Base-by-base conservation (phyloP, 2,797 vertebrate species). In the Sylvilagus floridanus region DNA sequence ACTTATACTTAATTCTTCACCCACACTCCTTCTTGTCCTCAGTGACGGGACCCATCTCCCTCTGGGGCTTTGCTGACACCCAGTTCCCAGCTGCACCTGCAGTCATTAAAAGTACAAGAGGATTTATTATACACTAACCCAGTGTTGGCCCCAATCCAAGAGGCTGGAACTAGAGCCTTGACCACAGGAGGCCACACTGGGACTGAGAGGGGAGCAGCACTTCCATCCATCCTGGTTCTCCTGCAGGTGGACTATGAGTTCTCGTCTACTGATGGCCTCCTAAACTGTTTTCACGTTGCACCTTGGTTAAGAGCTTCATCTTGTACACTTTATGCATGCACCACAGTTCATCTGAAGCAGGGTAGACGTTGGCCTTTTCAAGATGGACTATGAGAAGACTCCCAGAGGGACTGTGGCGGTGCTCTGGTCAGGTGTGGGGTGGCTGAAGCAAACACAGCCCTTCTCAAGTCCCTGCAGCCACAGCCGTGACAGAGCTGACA, bases 181-280 rank as follows among this genome's bases (percentile, higher is more conserved):
- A 69, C 50, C 2, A 37, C 35, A 32, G 71, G 0, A 1, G 26
- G 3, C 30, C 26, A 17, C n/a, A 83, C 0, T 0, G 19, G 52
- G 37, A 32, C 54, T 77, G 6, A 21, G 16, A 1, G 32, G 35
- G 4, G 4, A 11, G 32, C 0, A 28, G 3, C 10, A 13, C 21
- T 10, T 4, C 32, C 26, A 1, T 1, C 7, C 0, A 11, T 26
- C 30, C 11, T n/a, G 22, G 17, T 5, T 75, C n/a, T 89, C 83
- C 42, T 73, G 3, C 24, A 81, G 22, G n/a, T 24, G 6, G 17
- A 5, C 2, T 42, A 42, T 8, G 16, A 50, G 16, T 52, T 84
- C 21, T 62, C 11, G 28, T 37, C 37, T 42, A 10, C 37, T 1
- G 9, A 0, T 35, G 63, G 52, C 13, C 26, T 26, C 35, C 37